phyloP scores from a whole-genome alignment of 2,113 vertebrate genomes.

The Gallinago undulata region DNA sequence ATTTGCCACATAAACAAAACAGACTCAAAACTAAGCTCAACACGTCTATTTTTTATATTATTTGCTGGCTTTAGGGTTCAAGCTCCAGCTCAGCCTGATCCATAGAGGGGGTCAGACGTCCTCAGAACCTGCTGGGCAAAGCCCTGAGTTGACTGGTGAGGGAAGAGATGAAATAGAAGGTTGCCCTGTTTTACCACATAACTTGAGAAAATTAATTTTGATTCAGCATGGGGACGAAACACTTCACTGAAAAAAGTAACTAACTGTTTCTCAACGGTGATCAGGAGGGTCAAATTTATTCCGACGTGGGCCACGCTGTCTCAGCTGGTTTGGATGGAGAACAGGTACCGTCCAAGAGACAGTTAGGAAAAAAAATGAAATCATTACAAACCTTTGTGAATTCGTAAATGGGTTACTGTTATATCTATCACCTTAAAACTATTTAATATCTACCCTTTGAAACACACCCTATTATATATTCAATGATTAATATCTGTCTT shows the following conservation, averaged over 20 bases:
- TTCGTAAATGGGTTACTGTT: not conserved
- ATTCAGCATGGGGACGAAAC: not conserved
- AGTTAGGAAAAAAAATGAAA: not conserved
- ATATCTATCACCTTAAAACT: not conserved
- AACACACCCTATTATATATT: not conserved
- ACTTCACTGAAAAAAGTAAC: not conserved
- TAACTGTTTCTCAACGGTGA: not conserved
- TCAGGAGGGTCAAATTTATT: not conserved
- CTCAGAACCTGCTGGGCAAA: not conserved
- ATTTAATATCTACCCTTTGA: not conserved
- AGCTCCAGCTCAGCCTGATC: not conserved
- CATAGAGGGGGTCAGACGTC: not conserved
- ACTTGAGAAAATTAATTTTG: not conserved
- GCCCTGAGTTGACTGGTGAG: not conserved
- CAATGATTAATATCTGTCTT: not conserved
- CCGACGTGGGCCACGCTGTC: rapidly evolving
- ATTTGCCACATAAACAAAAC: not conserved
- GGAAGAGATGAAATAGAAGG: not conserved
- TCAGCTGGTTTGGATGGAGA: not conserved
- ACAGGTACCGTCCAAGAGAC: not conserved
- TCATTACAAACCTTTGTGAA: not conserved
- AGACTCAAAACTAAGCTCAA: not conserved
- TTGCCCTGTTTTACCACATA: not conserved
- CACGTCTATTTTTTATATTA: rapidly evolving
- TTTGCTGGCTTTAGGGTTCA: not conserved